Evolutionary conservation across 2,797 vertebrate genomes (phyloP), one percentile per base, ranked within the genome.

Genomic region (Channallabes apus): DNA sequence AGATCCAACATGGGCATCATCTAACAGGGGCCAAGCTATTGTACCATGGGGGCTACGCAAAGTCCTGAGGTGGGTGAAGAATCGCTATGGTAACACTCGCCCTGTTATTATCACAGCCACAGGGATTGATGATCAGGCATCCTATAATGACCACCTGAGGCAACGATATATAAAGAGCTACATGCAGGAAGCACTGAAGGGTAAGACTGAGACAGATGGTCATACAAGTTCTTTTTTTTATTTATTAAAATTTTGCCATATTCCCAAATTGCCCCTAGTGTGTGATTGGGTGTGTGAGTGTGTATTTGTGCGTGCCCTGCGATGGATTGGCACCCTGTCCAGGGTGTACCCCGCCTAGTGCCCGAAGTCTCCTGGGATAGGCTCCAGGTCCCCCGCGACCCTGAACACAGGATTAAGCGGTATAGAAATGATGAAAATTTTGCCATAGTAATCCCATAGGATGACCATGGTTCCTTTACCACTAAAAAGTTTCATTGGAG

Each of bases 111-210:
- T 99, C 90, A 99, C 97, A 0, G 97, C 96, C 32, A 97, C 93
- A 0, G 98, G 98, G 85, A 91, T 99, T 46, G 97, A 98, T 17
- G 98, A 99, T 89, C 95, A 91, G 27, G 94, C 96, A 59, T 88
- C 92, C 51, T 88, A 94, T 32, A 92, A 97, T 0, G 98, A 99
- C 84, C 92, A 90, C 82, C 91, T 98, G 76, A 95, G 97, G 62
- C 95, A 96, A 86, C 94, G 94, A 83, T 99, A 97, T 90, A 82
- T 98, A 81, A 94, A 90, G 90, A 95, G 92, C 83, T 97, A 99
- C 2, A 17, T 96, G 82, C 96, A 97, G 90, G 97, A 99, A 85
- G 94, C 96, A 9, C 94, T 99, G 72, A 98, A 97, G 95, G 98
- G 98, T 99, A 88, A 94, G 94, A 86, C 20, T 2, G 22, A 54